A percentile compares a stretch with the other conserved stretches of the same genome.
These are phyloP conservation scores for Tokudaia muenninki DNA, from an alignment of 2,797 vertebrate genomes.

Conservation along the genomic window DNA sequence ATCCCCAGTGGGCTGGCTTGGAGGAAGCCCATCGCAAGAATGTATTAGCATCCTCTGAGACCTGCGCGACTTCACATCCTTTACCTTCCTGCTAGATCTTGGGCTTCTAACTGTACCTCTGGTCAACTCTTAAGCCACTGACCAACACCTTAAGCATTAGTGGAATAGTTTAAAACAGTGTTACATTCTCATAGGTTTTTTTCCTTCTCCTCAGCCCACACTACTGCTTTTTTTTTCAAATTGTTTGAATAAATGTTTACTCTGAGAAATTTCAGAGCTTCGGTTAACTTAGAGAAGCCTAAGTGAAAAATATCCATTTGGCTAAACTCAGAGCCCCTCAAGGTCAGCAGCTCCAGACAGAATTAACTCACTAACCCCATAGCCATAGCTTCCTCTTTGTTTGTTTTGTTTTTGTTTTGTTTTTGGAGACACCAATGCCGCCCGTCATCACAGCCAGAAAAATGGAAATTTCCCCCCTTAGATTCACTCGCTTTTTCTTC, in stretches of 20 bases:
- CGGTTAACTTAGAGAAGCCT: background rate
- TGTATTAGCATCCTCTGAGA: background rate
- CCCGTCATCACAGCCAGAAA: background rate
- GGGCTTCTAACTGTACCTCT: background rate
- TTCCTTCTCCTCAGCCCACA: background rate
- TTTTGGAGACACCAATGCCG: background rate
- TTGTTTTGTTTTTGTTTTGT: background rate
- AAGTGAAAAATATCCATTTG: background rate
- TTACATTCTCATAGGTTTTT: background rate
- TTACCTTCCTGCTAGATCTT: background rate
- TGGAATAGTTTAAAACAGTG: background rate
- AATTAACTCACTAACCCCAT: background rate
- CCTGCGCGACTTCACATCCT: background rate
- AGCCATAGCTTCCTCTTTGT: background rate
- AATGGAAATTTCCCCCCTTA: background rate
- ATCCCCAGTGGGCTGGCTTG: background rate
- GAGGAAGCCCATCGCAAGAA: background rate
- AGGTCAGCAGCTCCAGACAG: background rate
- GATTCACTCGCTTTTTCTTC: background rate
- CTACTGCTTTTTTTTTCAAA: background rate
- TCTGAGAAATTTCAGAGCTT: background rate
- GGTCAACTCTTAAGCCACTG: background rate
- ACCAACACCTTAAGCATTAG: background rate
- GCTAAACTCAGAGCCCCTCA: background rate
- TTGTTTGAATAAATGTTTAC: constrained; percentile 3